These are phyloP conservation scores for Phortica okadai DNA, from an alignment of 2,888 invertebrate species.

Conservation along the genomic window DNA sequence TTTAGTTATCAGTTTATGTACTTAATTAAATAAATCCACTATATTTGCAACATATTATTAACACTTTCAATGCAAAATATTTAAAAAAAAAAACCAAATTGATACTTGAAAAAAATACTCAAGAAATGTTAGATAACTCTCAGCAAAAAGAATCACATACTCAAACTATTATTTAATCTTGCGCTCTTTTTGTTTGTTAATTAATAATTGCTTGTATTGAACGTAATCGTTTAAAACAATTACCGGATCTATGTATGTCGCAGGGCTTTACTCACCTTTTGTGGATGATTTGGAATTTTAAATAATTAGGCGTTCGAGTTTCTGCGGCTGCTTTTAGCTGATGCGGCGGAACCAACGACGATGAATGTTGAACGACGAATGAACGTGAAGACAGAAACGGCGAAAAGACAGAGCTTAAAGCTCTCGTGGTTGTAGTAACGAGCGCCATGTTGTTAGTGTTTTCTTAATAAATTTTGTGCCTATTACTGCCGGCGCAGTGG, in stretches of 20 bases:
- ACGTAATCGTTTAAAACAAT: background rate
- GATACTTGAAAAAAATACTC: slow-evolving; percentile 38
- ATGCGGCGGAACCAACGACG: background rate
- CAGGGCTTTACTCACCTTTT: background rate
- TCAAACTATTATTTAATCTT: background rate
- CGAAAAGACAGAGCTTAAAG: slow-evolving; percentile 21
- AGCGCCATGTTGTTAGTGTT: slow-evolving; percentile 48
- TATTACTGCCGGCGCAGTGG: background rate
- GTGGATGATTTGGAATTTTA: slow-evolving; percentile 9
- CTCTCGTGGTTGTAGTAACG: background rate
- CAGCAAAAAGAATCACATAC: slow-evolving; percentile 10
- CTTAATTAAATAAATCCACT: background rate
- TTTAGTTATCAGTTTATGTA: background rate
- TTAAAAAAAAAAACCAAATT: slow-evolving; percentile 6
- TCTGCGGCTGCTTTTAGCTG: background rate
- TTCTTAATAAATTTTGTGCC: background rate
- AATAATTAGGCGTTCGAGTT: background rate
- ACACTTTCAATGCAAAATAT: slow-evolving; percentile 16
- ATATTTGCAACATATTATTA: background rate
- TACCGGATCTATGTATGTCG: background rate
- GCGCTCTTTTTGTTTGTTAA: too few relatives aligned
- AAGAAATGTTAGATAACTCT: slow-evolving; percentile 57
- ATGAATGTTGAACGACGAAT: slow-evolving; percentile 1
- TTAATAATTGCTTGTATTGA: too few relatives aligned
- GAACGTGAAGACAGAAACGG: background rate